These are phyloP conservation scores for Lepidurus packardi DNA, from an alignment of 1,140 invertebrate species.

Conservation along the genomic window DNA sequence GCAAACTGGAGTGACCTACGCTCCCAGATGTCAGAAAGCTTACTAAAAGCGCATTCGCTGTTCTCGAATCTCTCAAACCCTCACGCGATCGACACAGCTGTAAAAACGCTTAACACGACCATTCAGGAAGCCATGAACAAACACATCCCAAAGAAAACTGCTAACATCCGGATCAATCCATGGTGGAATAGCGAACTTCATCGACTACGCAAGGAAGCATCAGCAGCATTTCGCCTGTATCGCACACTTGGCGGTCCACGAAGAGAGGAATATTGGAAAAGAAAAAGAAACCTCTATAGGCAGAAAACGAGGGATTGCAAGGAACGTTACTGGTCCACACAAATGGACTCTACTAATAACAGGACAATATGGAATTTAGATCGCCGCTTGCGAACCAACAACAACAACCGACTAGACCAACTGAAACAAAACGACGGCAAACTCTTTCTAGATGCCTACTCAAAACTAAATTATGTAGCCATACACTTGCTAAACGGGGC, in stretches of 20 bases:
- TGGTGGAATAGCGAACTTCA: not conserved
- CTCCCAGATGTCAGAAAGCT: not conserved
- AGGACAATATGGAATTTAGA: not conserved
- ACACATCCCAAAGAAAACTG: not conserved
- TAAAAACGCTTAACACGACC: not conserved
- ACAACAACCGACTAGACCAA: not conserved
- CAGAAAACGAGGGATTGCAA: not conserved
- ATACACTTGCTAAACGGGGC: not conserved
- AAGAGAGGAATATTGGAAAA: not conserved
- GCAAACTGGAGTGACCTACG: not conserved
- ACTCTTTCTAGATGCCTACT: not conserved
- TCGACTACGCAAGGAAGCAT: not conserved
- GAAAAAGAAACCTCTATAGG: not conserved
- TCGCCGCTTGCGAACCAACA: not conserved
- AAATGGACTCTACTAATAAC: not conserved
- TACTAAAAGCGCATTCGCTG: not conserved
- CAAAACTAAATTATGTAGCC: slow-evolving; percentile 24
- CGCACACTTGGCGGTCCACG: not conserved
- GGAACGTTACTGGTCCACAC: not conserved
- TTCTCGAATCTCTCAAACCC: not conserved
- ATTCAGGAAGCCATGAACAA: not conserved
- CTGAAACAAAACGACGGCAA: slow-evolving; percentile 6
- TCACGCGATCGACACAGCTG: not conserved
- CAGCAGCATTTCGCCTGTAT: not conserved
- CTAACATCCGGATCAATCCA: not conserved